Evolutionary conservation across 2,888 invertebrate species (phyloP).

Genomic region (Callinectes sapidus): DNA sequence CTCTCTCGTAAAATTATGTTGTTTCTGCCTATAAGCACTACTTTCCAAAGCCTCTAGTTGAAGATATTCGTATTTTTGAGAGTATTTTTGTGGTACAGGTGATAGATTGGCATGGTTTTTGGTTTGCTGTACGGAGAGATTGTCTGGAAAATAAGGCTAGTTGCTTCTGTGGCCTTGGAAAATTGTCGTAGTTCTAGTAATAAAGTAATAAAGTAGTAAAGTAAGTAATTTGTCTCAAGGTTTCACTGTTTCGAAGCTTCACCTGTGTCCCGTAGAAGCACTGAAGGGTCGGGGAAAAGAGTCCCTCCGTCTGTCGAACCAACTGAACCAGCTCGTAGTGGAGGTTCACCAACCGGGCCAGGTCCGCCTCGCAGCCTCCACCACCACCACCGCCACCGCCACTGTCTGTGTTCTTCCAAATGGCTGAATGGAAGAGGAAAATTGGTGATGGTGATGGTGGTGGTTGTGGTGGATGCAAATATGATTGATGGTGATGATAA

Average conservation of each 20-base stretch:
- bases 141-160: too few species aligned
- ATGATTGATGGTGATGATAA: background rate
- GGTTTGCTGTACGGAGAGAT: too few species aligned
- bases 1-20: too few species aligned
- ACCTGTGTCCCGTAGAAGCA: constrained; percentile 48
- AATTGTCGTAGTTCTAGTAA: too few species aligned
- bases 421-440: background rate
- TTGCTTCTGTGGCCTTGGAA: too few species aligned
- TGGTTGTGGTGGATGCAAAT: background rate
- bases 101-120: too few species aligned
- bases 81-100: too few species aligned
- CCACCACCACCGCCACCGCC: constrained; percentile 32
- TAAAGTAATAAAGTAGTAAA: background rate
- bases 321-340: constrained; percentile 35
- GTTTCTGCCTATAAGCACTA: too few species aligned
- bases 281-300: constrained; percentile 36
- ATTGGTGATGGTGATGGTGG: background rate
- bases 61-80: too few species aligned
- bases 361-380: background rate
- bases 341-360: constrained; percentile 5
- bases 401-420: background rate
- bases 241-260: background rate
- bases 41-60: too few species aligned
- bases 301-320: constrained; percentile 8
- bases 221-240: background rate